phyloP scores from a whole-genome alignment of 1,140 invertebrate species.

The Homalodisca vitripennis region DNA sequence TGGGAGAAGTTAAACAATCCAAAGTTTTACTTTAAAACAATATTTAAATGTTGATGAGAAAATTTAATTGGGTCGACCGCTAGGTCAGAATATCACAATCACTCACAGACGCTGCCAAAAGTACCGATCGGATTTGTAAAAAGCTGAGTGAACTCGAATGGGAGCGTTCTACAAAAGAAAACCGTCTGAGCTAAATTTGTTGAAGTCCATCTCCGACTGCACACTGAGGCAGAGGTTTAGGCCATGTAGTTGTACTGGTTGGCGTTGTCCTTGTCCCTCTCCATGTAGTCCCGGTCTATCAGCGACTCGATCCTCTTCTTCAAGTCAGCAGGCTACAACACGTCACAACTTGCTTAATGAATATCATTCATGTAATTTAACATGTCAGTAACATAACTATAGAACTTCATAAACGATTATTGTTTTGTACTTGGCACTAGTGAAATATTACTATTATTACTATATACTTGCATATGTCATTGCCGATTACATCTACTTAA shows the following conservation, averaged over 20 bases:
- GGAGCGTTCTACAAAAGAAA: constrained; percentile 11
- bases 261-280: constrained; percentile 95
- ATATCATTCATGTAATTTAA: no score
- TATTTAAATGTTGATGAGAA: background rate
- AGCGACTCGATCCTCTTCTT: constrained; percentile 98
- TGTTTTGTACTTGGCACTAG: no score
- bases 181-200: constrained; percentile 23
- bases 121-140: background rate
- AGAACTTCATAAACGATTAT: no score
- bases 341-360: no score
- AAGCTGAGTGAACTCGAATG: constrained; percentile 4
- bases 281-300: constrained; percentile 98
- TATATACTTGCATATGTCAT: no score
- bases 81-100: background rate
- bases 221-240: constrained; percentile 51
- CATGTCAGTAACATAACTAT: no score
- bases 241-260: constrained; percentile 99
- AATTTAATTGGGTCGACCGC: background rate
- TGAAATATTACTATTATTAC: no score
- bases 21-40: background rate
- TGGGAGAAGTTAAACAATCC: constrained; percentile 1
- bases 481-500: no score
- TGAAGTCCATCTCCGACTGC: constrained; percentile 22
- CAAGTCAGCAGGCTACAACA: constrained; percentile 83
- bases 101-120: background rate